These are phyloP conservation scores for Lichenostomus cassidix DNA, from an alignment of 2,113 vertebrate genomes.

Conservation along the genomic window DNA sequence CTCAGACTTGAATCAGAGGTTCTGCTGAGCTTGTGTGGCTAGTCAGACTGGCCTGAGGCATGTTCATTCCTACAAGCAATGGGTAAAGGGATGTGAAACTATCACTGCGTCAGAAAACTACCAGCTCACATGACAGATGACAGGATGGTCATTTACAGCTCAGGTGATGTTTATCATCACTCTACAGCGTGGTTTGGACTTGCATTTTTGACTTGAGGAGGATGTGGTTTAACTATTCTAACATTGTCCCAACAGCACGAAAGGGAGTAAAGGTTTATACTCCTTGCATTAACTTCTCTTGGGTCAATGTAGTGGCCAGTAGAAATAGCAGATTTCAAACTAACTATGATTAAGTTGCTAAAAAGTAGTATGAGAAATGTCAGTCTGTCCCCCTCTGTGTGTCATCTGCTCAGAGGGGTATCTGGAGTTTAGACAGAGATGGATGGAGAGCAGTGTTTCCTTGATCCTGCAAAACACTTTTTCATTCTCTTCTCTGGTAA, in stretches of 20 bases:
- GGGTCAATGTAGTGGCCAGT: not conserved
- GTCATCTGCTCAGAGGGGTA: not conserved
- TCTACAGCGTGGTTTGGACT: not conserved
- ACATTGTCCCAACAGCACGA: not conserved
- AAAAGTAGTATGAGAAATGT: not conserved
- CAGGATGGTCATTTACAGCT: not conserved
- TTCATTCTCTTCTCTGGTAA: not conserved
- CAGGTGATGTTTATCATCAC: not conserved
- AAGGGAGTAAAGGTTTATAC: not conserved
- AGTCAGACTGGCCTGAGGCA: not conserved
- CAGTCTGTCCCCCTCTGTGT: not conserved
- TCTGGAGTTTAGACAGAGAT: not conserved
- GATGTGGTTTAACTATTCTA: not conserved
- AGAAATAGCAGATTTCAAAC: not conserved
- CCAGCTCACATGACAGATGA: fast-evolving
- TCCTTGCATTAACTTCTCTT: not conserved
- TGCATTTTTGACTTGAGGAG: not conserved
- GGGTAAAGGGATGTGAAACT: not conserved
- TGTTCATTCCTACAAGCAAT: not conserved
- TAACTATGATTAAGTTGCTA: not conserved
- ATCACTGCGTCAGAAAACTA: not conserved
- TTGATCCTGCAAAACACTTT: not conserved
- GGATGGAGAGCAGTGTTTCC: not conserved
- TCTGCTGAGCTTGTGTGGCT: not conserved
- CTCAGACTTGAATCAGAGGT: not conserved